phyloP scores from a whole-genome alignment of 2,113 vertebrate species.

The Australoheros scitulus region DNA sequence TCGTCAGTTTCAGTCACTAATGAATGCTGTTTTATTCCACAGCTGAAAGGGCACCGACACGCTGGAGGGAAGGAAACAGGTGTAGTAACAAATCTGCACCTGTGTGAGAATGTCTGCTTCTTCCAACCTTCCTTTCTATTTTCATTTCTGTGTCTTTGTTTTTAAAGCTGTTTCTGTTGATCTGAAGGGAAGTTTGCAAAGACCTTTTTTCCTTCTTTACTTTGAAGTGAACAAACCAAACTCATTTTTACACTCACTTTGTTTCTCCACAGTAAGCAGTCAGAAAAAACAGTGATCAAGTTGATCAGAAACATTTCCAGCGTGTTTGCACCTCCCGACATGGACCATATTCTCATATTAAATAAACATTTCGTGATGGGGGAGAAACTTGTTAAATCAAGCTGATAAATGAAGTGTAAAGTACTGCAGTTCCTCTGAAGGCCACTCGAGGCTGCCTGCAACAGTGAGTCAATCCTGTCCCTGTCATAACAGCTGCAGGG shows the following conservation, averaged over 20 bases:
- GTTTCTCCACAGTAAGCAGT: background rate
- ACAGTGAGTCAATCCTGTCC: no score
- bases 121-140: background rate
- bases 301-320: background rate
- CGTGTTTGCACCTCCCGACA: background rate
- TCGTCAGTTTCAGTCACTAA: conserved; percentile 10
- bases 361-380: background rate
- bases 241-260: background rate
- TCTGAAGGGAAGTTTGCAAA: background rate
- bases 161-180: background rate
- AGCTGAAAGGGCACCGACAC: conserved; percentile 26
- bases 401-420: background rate
- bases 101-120: background rate
- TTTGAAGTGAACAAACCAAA: background rate
- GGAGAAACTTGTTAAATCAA: background rate
- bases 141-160: background rate
- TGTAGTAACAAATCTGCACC: conserved; percentile 26
- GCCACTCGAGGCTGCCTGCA: background rate
- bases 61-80: conserved; percentile 17
- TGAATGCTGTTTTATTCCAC: conserved; percentile 27
- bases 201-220: background rate
- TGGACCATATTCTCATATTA: background rate
- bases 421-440: background rate
- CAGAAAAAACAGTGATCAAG: background rate
- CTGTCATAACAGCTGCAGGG: background rate